phyloP scores from a whole-genome alignment of 2,888 invertebrate genomes.

The Eubasilissa splendida region DNA sequence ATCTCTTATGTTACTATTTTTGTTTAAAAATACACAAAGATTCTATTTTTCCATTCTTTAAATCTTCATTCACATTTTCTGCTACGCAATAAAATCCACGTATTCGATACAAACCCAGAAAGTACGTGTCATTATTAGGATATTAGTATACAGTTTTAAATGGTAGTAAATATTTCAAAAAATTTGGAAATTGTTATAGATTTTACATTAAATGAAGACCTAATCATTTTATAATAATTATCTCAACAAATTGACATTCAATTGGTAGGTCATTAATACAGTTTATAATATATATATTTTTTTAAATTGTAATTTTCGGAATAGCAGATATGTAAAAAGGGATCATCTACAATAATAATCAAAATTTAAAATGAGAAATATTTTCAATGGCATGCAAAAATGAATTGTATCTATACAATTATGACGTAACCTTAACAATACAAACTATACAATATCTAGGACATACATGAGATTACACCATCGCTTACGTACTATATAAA shows the following conservation, averaged over 20 bases:
- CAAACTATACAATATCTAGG: conserved; percentile 14
- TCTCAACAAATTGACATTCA: background rate
- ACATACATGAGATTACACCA: conserved; percentile 18
- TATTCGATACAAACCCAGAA: no score
- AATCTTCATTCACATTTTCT: no score
- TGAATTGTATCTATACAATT: conserved; percentile 9
- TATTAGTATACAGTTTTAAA: no score
- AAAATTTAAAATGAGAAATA: background rate
- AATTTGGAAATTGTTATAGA: no score
- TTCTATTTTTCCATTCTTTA: no score
- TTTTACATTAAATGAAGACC: no score
- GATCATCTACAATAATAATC: background rate
- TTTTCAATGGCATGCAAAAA: conserved; percentile 1
- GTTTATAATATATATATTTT: background rate
- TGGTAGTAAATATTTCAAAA: no score
- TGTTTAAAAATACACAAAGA: no score
- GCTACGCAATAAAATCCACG: no score
- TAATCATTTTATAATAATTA: no score
- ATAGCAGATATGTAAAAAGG: background rate
- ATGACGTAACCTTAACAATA: background rate
- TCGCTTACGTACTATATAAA: conserved; percentile 3
- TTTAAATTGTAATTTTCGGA: background rate
- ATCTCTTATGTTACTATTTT: no score
- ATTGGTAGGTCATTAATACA: background rate
- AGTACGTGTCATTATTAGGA: no score